Evolutionary conservation across 2,113 vertebrate genomes (phyloP), one percentile per base, ranked within the genome.

Genomic region (Peromyscus californicus): DNA sequence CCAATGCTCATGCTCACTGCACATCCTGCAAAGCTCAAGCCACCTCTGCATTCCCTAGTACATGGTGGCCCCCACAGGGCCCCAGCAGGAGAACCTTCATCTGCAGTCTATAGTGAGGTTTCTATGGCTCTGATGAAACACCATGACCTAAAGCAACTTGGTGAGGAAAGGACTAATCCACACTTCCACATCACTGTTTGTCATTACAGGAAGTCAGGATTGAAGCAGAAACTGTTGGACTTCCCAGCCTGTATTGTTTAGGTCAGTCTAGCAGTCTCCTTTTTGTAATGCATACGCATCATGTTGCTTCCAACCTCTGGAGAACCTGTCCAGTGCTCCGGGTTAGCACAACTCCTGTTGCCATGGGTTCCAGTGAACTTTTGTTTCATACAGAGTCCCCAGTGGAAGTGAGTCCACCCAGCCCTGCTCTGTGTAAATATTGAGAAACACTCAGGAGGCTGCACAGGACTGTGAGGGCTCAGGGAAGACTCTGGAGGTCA

Each of bases 381-480:
- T 12, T 0, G 42, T 26, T 29, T 67, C 82, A n/a, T 6, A 29
- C 22, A 63, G 1, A 51, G 54, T 26, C 7, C 48, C 21, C 42
- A 19, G 21, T 9, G 19, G 65, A 93, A 11, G 3, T 33, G 6
- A 36, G 36, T 39, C 42, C 39, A 22, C 33, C 8, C 42, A 45
- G 24, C 21, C 61, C 6, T 0, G 26, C 1, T 6, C 2, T 26
- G n/a, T 12, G 7, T 63, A 61, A 91, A 82, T 67, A 19, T 1
- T 1, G 4, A 39, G 29, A 36, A 8, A 17, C 5, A 4, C 22
- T 59, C n/a, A 5, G 3, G 21, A 10, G 7, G 5, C 51, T 6
- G 31, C 5, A 0, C 10, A 22, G 13, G 13, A 42, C 1, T 2
- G 1, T 0, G 15, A 51, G 21, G 2, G 4, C 7, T 31, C 6